A percentile compares a stretch with the other conserved stretches of the same genome.
These are phyloP conservation scores for Ovis aries DNA, from an alignment of 2,113 vertebrate genomes.

Conservation along the genomic window DNA sequence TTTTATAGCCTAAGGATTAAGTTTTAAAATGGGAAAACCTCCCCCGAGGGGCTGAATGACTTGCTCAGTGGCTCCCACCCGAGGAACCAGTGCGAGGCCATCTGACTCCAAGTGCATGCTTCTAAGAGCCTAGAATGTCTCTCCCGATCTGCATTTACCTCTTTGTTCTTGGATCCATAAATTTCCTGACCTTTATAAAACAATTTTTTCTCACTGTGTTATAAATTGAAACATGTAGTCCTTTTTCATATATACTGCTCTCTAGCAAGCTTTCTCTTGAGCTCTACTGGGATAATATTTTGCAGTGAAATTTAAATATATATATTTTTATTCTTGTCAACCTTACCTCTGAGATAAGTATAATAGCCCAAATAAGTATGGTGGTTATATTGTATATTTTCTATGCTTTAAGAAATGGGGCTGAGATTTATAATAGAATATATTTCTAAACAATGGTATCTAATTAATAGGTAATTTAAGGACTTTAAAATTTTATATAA, in stretches of 20 bases:
- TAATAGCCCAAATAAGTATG: background rate
- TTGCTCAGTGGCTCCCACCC: background rate
- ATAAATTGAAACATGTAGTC: background rate
- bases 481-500: background rate
- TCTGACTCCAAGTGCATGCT: background rate
- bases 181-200: background rate
- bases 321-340: background rate
- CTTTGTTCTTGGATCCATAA: background rate
- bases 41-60: background rate
- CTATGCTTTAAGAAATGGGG: background rate
- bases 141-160: background rate
- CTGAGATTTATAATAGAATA: background rate
- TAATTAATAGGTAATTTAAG: background rate
- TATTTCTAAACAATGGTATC: background rate
- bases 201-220: background rate
- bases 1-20: background rate
- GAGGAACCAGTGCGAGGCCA: background rate
- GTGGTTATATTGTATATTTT: background rate
- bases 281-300: background rate
- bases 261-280: background rate
- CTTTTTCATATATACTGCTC: background rate
- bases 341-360: background rate
- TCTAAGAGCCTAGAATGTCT: background rate
- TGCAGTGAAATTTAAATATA: background rate
- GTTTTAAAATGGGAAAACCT: background rate